Conservation (phyloP, 2,113 vertebrate species). For the Cromileptes altivelis region DNA sequence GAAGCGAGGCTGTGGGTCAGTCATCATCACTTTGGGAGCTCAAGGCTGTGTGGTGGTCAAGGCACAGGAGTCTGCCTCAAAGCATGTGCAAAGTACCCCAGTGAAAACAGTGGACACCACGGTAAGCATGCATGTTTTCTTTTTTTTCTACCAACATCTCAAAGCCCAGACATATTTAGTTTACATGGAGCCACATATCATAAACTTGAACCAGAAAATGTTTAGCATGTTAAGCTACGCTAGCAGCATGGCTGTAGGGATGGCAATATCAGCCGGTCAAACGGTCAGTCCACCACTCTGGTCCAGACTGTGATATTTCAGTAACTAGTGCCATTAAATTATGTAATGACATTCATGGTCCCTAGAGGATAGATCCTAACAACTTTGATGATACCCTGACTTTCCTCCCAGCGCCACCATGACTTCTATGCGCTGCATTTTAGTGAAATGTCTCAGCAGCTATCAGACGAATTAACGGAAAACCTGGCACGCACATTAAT, state of each 20-base stretch:
- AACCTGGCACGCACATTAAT: no score
- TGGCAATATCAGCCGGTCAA: no score
- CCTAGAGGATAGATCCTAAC: not conserved
- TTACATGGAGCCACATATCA: no score
- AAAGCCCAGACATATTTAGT: not conserved
- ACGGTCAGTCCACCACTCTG: not conserved
- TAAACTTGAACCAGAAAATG: not conserved
- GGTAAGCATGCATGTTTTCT: constrained; percentile 80
- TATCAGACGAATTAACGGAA: no score
- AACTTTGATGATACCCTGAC: not conserved
- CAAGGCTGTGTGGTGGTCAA: constrained; percentile 92
- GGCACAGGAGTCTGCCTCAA: constrained; percentile 80
- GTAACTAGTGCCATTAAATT: not conserved
- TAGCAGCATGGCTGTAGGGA: not conserved
- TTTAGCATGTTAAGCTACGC: not conserved
- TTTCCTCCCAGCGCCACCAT: not conserved
- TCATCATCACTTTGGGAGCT: constrained; percentile 92
- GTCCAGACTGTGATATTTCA: not conserved
- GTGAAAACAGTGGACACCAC: constrained; percentile 93
- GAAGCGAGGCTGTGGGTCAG: constrained; percentile 88
- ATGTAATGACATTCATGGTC: not conserved
- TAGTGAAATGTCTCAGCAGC: no score
- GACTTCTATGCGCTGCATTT: not conserved
- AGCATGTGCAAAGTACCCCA: constrained; percentile 86
- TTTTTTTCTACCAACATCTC: not conserved